Base-by-base conservation (phyloP, 2,797 vertebrate genomes). In the Pristis pectinata region DNA sequence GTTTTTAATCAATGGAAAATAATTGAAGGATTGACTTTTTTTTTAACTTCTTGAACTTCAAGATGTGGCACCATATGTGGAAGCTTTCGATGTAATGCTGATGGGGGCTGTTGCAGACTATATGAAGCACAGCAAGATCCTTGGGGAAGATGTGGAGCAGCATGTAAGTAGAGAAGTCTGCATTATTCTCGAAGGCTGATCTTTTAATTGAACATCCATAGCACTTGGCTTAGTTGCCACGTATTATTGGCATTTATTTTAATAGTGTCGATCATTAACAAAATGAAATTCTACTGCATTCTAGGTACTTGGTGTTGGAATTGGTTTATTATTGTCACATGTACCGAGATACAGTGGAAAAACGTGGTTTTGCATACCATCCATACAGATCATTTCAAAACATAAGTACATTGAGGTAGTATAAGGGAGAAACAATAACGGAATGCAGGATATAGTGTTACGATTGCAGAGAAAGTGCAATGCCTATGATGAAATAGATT, bases 71-170 rank as follows among this genome's bases (percentile, higher is more conserved):
- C 97, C 97, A 1, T 97, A 97, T 1, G 97, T 99, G 95, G 98
- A 99, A 96, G 98, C 98, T 89, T 99, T 99, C 95, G 98, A 99
- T 85, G 95, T 96, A 95, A 96, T 99, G 95, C 95, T 99, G 95
- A 97, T 96, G 85, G 97, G 98, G 89, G 97, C 98, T 0, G 97
- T 99, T 95, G 97, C 97, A 0, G 98, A 98, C 94, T 99, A 99
- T 97, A 95, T 99, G 95, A 98, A 97, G 96, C 96, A 97, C 96
- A 99, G 99, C 96, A 97, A 95, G 95, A 96, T 97, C 95, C 98
- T 99, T 89, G 99, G 98, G 95, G 98, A 97, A 0, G 98, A 98
- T 0, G 98, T 99, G 96, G 98, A 98, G 96, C 98, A 97, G 95
- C 99, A 99, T n/a, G 99, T 99, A 96, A 98, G 98, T 98, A 96